Conservation (phyloP, 1,140 invertebrate species). For the Drusus annulatus region DNA sequence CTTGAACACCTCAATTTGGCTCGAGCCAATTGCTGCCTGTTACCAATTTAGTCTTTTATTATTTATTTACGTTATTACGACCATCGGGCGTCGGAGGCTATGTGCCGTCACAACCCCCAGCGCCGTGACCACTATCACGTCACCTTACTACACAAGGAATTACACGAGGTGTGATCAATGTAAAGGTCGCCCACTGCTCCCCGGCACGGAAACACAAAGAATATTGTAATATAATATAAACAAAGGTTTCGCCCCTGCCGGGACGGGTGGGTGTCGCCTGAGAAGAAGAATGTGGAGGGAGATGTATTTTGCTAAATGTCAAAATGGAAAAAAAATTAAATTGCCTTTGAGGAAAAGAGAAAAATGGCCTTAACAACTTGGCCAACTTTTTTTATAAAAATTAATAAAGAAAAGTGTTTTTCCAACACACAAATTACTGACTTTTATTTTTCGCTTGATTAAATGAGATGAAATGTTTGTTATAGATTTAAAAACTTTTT, state of each 20-base stretch:
- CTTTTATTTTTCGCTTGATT: too few relatives aligned
- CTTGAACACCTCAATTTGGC: constrained; percentile 28
- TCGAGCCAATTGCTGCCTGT: constrained; percentile 23
- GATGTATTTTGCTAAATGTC: constrained; percentile 40
- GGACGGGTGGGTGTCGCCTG: neutral
- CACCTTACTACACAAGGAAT: neutral
- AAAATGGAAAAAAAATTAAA: constrained; percentile 42
- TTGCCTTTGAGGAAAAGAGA: constrained; percentile 33
- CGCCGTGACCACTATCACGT: neutral
- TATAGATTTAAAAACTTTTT: too few relatives aligned
- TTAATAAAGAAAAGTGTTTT: constrained; percentile 56
- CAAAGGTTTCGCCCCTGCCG: neutral
- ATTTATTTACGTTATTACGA: constrained; percentile 42
- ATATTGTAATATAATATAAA: neutral
- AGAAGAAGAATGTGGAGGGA: neutral
- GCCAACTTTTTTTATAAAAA: constrained; percentile 54
- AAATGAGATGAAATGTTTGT: too few relatives aligned
- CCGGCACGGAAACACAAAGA: neutral
- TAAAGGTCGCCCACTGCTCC: neutral
- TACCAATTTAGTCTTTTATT: constrained; percentile 40
- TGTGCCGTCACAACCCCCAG: neutral
- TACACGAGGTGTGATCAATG: constrained; percentile 24
- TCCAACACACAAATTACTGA: constrained; percentile 50
- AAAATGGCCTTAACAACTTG: constrained; percentile 48
- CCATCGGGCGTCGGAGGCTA: constrained; percentile 4